Conservation (phyloP, 2,797 vertebrate species). For the Leontocebus nigricollis region DNA sequence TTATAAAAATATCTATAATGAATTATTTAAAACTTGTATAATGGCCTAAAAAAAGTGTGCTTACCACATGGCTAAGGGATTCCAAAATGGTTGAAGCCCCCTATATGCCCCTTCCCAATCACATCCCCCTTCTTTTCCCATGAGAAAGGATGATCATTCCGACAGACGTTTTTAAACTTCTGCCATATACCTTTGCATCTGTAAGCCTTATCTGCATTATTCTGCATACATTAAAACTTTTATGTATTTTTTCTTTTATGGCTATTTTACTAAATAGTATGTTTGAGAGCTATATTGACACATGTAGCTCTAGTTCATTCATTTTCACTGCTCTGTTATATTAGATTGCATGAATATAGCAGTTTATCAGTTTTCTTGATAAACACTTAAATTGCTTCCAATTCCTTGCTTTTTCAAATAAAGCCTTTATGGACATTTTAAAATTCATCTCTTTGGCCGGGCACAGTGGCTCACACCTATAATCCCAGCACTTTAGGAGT, state of each 20-base stretch:
- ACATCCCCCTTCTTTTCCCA: not conserved
- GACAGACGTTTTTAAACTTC: not conserved
- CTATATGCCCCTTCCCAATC: not conserved
- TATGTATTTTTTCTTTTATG: constrained; percentile 24
- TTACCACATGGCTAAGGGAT: not conserved
- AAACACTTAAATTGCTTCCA: constrained; percentile 31
- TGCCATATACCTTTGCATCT: not conserved
- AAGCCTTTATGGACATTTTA: not conserved
- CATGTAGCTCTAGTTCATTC: not conserved
- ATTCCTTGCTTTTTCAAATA: constrained; percentile 42
- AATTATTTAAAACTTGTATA: constrained; percentile 44
- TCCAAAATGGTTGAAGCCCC: not conserved
- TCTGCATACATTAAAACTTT: not conserved
- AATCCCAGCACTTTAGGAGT: too few species aligned
- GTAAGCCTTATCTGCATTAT: not conserved
- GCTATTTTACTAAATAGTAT: not conserved
- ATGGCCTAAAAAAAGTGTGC: not conserved
- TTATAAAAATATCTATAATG: not conserved
- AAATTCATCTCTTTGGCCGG: not conserved
- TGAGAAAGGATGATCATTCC: not conserved
- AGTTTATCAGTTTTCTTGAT: not conserved
- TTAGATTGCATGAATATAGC: not conserved
- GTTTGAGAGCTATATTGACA: not conserved
- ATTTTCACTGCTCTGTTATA: not conserved
- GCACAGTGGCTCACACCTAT: too few species aligned